Evolutionary conservation across 2,797 vertebrate genomes (phyloP).

Genomic region (Anabacerthia variegaticeps): DNA sequence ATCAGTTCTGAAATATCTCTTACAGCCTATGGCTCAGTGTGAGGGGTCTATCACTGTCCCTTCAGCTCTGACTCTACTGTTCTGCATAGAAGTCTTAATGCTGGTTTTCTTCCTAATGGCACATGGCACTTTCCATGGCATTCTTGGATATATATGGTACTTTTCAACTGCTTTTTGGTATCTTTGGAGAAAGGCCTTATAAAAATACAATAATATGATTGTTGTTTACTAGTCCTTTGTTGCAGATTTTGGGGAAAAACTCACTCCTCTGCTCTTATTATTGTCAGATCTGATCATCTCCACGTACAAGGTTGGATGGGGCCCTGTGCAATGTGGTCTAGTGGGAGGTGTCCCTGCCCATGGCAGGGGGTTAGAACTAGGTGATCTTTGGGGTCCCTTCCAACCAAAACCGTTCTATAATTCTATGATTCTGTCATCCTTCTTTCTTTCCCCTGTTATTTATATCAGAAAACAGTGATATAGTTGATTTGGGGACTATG

Average conservation of each 20-base stretch:
- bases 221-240: neutral
- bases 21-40: neutral
- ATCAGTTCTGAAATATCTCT: neutral
- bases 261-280: neutral
- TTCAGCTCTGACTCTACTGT: neutral
- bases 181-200: neutral
- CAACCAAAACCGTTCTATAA: neutral
- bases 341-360: neutral
- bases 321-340: neutral
- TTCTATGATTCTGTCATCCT: neutral
- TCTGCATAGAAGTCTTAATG: neutral
- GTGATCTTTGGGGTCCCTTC: neutral
- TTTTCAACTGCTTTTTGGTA: neutral
- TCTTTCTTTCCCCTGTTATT: neutral
- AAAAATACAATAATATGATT: neutral
- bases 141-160: neutral
- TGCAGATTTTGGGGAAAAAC: neutral
- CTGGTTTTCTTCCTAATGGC: neutral
- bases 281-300: neutral
- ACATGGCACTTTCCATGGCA: neutral
- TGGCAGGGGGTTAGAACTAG: fast-evolving
- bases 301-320: neutral
- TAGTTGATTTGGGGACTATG: neutral
- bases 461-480: neutral
- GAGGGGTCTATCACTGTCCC: neutral